Evolutionary conservation across 2,888 invertebrate species (phyloP).

Genomic region (Caenorhabditis imperialis): DNA sequence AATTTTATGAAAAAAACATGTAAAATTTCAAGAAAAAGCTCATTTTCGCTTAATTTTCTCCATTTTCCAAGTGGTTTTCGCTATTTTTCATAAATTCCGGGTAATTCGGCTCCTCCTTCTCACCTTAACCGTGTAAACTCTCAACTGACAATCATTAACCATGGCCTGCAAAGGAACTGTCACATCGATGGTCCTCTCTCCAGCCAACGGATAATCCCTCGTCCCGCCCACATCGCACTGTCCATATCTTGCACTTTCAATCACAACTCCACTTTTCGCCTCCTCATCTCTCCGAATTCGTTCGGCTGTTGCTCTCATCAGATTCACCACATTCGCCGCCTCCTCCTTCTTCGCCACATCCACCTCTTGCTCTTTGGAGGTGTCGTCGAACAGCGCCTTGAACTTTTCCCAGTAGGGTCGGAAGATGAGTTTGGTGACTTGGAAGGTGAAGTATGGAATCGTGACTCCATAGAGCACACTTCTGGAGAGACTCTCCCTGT

Average conservation of each 20-base stretch:
- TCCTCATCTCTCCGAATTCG: conserved; percentile 89
- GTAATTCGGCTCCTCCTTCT: too few species aligned
- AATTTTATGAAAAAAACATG: too few species aligned
- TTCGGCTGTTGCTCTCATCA: conserved; percentile 92
- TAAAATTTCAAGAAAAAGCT: too few species aligned
- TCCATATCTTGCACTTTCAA: conserved; percentile 84
- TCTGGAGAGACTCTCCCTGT: conserved; percentile 69
- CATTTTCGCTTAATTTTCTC: too few species aligned
- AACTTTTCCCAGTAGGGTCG: conserved; percentile 65
- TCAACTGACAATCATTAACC: conserved; percentile 89
- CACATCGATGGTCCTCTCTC: conserved; percentile 83
- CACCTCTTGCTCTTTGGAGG: conserved; percentile 65
- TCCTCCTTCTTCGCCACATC: conserved; percentile 74
- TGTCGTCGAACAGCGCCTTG: conserved; percentile 66
- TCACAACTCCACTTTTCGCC: conserved; percentile 87
- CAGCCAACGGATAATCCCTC: conserved; percentile 71
- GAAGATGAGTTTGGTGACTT: conserved; percentile 57
- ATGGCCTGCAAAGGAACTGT: conserved; percentile 95
- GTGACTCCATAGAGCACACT: conserved; percentile 73
- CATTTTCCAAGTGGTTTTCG: not conserved
- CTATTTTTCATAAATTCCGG: not conserved
- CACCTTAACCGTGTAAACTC: conserved; percentile 72
- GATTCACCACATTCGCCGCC: conserved; percentile 79
- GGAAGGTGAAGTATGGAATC: conserved; percentile 63
- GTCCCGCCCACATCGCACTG: conserved; percentile 59